Evolutionary conservation across 2,888 invertebrate species (phyloP).

Genomic region (Elysia crispata): DNA sequence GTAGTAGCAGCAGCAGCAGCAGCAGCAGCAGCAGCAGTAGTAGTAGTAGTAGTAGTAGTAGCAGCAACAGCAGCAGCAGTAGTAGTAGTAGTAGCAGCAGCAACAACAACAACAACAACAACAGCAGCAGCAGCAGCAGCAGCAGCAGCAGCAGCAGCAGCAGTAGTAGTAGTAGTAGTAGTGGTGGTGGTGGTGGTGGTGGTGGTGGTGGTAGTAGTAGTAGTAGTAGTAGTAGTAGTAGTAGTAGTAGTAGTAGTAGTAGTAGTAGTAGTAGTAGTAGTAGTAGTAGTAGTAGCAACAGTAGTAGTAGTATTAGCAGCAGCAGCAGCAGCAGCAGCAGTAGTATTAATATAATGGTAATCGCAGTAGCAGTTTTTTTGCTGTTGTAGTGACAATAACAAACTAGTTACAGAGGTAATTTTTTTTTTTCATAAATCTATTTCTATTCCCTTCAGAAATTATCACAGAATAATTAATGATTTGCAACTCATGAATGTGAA

Average conservation of each 20-base stretch:
- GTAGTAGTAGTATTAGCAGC: too few species aligned
- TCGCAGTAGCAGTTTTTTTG: too few species aligned
- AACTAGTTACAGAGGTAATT: too few species aligned
- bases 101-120: background rate
- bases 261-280: too few species aligned
- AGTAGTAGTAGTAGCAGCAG: background rate
- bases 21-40: background rate
- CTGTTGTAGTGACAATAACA: too few species aligned
- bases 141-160: constrained; percentile 1
- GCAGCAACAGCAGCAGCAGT: background rate
- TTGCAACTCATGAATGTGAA: too few species aligned
- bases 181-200: background rate
- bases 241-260: background rate
- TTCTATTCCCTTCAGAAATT: too few species aligned
- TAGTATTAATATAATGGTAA: too few species aligned
- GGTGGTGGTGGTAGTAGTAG: background rate
- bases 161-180: constrained; percentile 3
- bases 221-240: background rate
- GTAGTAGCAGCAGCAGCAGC: constrained; percentile 3
- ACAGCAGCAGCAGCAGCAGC: background rate
- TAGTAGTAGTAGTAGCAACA: too few species aligned
- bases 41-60: constrained; percentile 4
- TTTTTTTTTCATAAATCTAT: too few species aligned
- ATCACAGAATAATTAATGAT: too few species aligned
- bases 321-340: too few species aligned